Evolutionary conservation across 2,797 vertebrate species (phyloP).

Genomic region (Pipistrellus pygmaeus): DNA sequence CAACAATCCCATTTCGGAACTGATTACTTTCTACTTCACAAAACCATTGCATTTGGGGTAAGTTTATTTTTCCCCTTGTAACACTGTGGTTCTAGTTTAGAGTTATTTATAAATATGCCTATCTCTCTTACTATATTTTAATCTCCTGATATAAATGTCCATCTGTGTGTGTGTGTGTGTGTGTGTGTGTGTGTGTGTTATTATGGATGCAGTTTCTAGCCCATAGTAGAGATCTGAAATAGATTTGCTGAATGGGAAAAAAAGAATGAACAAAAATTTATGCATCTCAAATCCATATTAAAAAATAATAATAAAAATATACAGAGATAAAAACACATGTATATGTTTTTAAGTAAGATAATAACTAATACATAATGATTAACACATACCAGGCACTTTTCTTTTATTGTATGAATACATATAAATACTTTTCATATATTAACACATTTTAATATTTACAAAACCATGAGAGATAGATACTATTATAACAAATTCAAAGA

Average conservation of each 20-base stretch:
- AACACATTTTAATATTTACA: not conserved
- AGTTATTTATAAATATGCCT: not conserved
- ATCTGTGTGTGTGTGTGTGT: not conserved
- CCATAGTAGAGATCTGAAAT: not conserved
- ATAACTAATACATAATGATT: not conserved
- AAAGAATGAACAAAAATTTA: not conserved
- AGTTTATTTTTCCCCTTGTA: not conserved
- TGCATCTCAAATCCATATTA: not conserved
- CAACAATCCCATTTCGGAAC: not conserved
- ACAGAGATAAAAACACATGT: not conserved
- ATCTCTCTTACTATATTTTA: constrained; percentile 1
- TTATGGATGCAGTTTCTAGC: not conserved
- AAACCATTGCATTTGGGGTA: not conserved
- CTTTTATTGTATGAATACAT: not conserved
- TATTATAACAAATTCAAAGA: not conserved
- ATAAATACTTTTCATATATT: not conserved
- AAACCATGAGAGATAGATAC: not conserved
- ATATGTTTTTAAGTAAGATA: not conserved
- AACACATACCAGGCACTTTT: not conserved
- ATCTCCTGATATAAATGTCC: not conserved
- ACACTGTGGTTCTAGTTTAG: not conserved
- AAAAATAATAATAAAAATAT: not conserved
- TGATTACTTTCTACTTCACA: not conserved
- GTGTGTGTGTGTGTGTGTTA: not conserved
- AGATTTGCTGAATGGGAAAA: not conserved